These are phyloP conservation scores for Notodonta ziczac DNA, from an alignment of 2,888 invertebrate genomes.

Conservation along the genomic window DNA sequence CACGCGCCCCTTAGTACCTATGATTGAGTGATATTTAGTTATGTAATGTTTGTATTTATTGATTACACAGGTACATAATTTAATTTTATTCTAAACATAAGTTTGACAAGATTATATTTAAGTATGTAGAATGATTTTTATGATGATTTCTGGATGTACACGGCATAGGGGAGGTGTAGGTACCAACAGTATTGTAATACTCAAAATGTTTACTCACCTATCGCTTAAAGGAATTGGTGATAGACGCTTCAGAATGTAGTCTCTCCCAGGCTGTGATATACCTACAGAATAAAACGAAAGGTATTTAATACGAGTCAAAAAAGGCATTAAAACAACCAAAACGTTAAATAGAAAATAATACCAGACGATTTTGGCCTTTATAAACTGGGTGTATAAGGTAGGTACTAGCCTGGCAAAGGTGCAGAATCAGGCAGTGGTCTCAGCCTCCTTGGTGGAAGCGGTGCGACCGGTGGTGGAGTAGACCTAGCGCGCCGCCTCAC, in stretches of 20 bases:
- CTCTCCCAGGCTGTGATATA: slow-evolving; percentile 56
- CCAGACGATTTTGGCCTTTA: too few relatives aligned
- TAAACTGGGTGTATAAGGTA: too few relatives aligned
- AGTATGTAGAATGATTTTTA: too few relatives aligned
- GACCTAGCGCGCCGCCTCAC: slow-evolving; percentile 72
- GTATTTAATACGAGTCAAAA: not conserved
- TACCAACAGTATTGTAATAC: too few relatives aligned
- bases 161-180: too few relatives aligned
- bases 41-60: too few relatives aligned
- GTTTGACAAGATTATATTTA: too few relatives aligned
- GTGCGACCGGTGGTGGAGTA: slow-evolving; percentile 70
- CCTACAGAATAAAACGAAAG: slow-evolving; percentile 49
- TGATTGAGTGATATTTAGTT: not conserved
- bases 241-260: slow-evolving; percentile 57
- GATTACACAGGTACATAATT: too few relatives aligned
- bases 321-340: too few relatives aligned
- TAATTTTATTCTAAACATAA: too few relatives aligned
- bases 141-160: too few relatives aligned
- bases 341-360: too few relatives aligned
- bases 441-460: slow-evolving; percentile 64
- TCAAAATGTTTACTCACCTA: slow-evolving; percentile 53
- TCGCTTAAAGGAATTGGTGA: slow-evolving; percentile 67
- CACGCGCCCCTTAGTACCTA: not conserved
- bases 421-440: slow-evolving; percentile 77
- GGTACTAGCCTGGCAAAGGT: slow-evolving; percentile 68